Base-by-base conservation (phyloP, 2,113 vertebrate genomes). In the Cryptotis parvus region DNA sequence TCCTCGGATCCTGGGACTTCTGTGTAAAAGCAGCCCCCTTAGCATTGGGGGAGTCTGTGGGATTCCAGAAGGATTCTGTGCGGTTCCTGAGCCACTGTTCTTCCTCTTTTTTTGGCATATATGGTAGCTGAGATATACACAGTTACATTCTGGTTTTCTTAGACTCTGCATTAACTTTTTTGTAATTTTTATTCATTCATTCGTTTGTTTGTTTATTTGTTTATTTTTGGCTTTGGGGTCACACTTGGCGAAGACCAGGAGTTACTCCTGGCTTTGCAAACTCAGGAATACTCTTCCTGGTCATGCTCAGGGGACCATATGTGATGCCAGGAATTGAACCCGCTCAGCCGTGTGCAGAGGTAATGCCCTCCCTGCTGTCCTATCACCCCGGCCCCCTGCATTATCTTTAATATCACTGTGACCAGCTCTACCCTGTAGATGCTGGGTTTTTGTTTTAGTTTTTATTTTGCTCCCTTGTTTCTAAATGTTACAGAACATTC, bases 391-490 rank as follows among this genome's bases (percentile, higher is more conserved):
- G n/a, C n/a, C n/a, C n/a, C n/a, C n/a, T n/a, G 5, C 45, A 49
- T 49, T 49, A 35, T 80, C 10, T 86, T 94, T 18, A 16, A 15
- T 52, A 72, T 76, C 69, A 37, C 37, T 22, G 61, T 37, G 73
- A 73, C 68, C 49, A 84, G 83, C 14, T 90, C 6, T 43, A 18
- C 49, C 22, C 55, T 58, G 4, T 58, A 58, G 55, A 58, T 18
- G 18, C 20, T 58, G 18, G 18, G 90, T 41, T 8, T 52, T 52
- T 22, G 12, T 73, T 58, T 31, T 41, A 27, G 27, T 82, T 58
- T 92, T 81, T 33, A 4, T 83, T 49, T 88, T 80, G 18, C 41
- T 63, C 87, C 31, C 11, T 61, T 83, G 2, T 87, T 91, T 84
- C 70, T 65, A 72, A 66, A 26, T 5, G 27, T 52, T 70, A 18